Conservation (phyloP, 2,113 vertebrate species). For the Trachemys scripta region DNA sequence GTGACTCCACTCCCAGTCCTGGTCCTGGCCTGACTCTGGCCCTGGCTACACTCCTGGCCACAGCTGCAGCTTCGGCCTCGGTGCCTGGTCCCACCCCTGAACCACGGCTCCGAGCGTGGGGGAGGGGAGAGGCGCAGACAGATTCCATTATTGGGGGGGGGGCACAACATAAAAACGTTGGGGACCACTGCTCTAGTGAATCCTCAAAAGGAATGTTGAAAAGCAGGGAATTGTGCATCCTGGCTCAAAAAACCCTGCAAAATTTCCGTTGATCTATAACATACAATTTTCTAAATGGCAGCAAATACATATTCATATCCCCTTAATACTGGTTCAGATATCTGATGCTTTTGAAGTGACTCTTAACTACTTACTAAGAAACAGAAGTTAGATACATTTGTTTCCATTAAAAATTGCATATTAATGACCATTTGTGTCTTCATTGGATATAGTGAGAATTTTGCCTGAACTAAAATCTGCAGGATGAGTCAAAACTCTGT, state of each 20-base stretch:
- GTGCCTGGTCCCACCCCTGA: no score
- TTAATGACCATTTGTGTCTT: background rate
- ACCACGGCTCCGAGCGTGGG: rapidly evolving
- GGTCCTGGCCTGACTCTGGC: no score
- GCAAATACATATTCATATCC: background rate
- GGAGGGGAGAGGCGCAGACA: no score
- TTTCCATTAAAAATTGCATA: background rate
- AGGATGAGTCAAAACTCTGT: background rate
- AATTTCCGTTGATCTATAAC: background rate
- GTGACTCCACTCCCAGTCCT: no score
- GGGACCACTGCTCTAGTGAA: background rate
- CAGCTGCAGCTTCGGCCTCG: no score
- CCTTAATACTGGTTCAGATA: background rate
- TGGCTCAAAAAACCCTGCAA: background rate
- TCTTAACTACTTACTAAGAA: background rate
- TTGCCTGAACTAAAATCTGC: background rate
- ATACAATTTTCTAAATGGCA: background rate
- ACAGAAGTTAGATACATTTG: background rate
- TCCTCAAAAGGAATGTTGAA: background rate
- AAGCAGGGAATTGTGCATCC: background rate
- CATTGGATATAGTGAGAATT: background rate
- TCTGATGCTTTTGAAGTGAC: background rate
- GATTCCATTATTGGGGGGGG: no score
- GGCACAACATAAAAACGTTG: no score
- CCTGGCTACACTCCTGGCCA: no score